A percentile compares a stretch with the other conserved stretches of the same genome.
Conservation (phyloP, 2,888 invertebrate genomes). For the Drosophila prostipennis region DNA sequence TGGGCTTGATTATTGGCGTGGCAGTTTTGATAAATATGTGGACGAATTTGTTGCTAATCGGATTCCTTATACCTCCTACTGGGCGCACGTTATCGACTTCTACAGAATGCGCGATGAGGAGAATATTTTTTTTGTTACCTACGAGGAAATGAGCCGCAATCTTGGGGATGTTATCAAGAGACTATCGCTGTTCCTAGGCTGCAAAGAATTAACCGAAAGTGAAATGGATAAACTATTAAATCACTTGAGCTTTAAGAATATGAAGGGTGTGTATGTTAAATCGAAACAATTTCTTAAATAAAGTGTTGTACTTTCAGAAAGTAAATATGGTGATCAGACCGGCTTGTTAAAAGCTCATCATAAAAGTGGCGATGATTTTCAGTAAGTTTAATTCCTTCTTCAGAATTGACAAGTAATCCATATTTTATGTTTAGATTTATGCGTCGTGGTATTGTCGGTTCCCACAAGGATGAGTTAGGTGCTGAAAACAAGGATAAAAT, state of each 20-base stretch:
- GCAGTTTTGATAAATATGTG: slow-evolving; percentile 85
- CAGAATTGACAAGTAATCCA: no score
- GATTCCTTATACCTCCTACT: slow-evolving; percentile 49
- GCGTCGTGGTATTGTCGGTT: no score
- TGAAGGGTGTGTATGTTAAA: slow-evolving; percentile 50
- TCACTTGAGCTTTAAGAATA: slow-evolving; percentile 43
- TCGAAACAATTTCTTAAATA: no score
- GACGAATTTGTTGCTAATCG: slow-evolving; percentile 42
- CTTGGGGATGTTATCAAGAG: slow-evolving; percentile 49
- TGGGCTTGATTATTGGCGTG: slow-evolving; percentile 86
- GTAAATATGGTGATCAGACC: no score
- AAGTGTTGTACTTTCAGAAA: no score
- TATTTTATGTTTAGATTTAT: no score
- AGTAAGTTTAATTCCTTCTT: no score
- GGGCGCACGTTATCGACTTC: slow-evolving; percentile 71
- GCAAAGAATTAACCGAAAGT: slow-evolving; percentile 12
- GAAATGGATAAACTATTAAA: slow-evolving; percentile 37
- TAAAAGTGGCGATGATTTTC: no score
- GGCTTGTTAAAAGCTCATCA: no score
- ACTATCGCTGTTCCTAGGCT: slow-evolving; percentile 44
- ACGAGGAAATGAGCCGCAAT: slow-evolving; percentile 26
- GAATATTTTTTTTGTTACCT: no score
- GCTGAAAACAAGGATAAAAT: slow-evolving; percentile 32
- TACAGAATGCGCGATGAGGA: slow-evolving; percentile 50
- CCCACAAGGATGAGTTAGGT: slow-evolving; percentile 44